Evolutionary conservation across 2,888 invertebrate genomes (phyloP), one percentile per base, ranked within the genome.

Genomic region (Pyrocoelia pectoralis): DNA sequence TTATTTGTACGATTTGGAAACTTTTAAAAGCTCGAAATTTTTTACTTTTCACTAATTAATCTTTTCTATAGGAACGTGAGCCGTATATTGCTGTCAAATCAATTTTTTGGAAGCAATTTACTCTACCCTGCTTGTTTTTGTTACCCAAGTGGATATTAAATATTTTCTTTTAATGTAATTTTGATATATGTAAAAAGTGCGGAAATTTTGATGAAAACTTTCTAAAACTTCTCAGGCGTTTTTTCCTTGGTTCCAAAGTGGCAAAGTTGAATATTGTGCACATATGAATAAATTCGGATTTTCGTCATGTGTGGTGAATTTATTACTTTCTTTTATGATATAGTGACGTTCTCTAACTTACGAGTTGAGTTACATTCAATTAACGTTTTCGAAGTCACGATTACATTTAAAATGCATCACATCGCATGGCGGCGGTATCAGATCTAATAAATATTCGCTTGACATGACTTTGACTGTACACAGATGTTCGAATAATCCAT

Each of bases 381-480:
- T 33, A 33, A 33, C 33, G 33, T 8, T n/a, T 33, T 33, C 8
- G n/a, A 2, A 33, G 9, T 33, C 33, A n/a, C 33, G n/a, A n/a
- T n/a, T n/a, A n/a, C 8, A 8, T 33, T 33, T 33, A 33, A 33
- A 33, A 33, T 33, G 33, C 33, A 33, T n/a, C n/a, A 8, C 33
- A n/a, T n/a, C n/a, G 33, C 33, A n/a, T 33, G 33, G n/a, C 33
- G 8, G 10, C n/a, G 9, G 9, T 33, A 33, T 33, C 33, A 33
- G 33, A 33, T 33, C 33, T 33, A 33, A 33, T 33, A 33, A 33
- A 33, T 33, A n/a, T 33, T 33, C 33, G n/a, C 33, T 33, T 33
- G n/a, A 33, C 33, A 33, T 33, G 33, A 33, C 33, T 33, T 33
- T 33, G 33, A 24, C 33, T 33, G 10, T 33, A 33, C 33, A 33